A percentile compares a stretch with the other conserved stretches of the same genome.
These are phyloP conservation scores for Menidia menidia DNA, from an alignment of 2,797 vertebrate species.

Conservation along the genomic window DNA sequence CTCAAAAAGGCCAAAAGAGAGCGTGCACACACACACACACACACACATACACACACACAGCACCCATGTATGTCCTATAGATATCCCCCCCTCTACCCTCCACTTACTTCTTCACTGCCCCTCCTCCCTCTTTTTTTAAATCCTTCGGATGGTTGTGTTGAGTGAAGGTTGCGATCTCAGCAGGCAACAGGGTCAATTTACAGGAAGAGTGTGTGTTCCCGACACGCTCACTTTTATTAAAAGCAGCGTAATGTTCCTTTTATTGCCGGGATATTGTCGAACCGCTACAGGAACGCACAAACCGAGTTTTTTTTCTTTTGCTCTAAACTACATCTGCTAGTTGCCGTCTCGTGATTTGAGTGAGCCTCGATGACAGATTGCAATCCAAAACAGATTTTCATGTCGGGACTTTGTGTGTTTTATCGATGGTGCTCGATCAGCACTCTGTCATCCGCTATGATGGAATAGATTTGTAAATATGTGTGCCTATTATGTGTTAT, in stretches of 20 bases:
- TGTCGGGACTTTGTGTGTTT: too few species aligned
- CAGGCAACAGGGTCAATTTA: slow-evolving; percentile 48
- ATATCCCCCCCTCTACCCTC: background rate
- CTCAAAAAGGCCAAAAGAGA: slow-evolving; percentile 2
- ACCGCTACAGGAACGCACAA: slow-evolving; percentile 17
- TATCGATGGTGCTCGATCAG: too few species aligned
- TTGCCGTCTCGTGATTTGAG: background rate
- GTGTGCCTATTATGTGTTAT: too few species aligned
- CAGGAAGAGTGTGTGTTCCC: slow-evolving; percentile 39
- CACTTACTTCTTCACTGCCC: background rate
- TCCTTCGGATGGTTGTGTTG: slow-evolving; percentile 52
- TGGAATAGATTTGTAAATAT: too few species aligned
- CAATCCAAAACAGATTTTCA: too few species aligned
- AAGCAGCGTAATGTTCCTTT: slow-evolving; percentile 31
- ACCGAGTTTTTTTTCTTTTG: background rate
- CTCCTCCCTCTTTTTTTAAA: slow-evolving; percentile 3
- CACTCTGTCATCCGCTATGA: too few species aligned
- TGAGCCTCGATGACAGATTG: background rate
- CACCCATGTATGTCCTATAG: background rate
- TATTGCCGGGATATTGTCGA: slow-evolving; percentile 24
- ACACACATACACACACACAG: background rate
- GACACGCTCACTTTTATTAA: slow-evolving; percentile 42
- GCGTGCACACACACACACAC: background rate
- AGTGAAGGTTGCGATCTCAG: slow-evolving; percentile 37
- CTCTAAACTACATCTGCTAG: background rate